A percentile compares a stretch with the other conserved stretches of the same genome.
These are phyloP conservation scores for Cantharis flavilabris DNA, from an alignment of 2,888 invertebrate species.

Conservation along the genomic window DNA sequence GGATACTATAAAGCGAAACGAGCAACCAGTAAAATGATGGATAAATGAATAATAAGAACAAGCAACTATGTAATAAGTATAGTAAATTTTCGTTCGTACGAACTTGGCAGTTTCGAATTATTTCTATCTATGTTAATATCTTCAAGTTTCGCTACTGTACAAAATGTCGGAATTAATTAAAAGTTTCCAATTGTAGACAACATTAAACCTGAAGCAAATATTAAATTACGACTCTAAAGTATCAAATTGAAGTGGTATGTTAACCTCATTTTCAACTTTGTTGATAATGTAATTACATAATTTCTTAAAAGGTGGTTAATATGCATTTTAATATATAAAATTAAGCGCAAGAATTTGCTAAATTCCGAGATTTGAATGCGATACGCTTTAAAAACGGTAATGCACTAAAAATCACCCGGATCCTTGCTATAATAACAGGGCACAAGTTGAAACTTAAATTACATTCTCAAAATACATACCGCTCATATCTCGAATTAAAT, in stretches of 20 bases:
- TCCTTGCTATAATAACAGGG: slow-evolving; percentile 23
- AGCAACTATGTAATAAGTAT: background rate
- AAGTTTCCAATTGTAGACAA: background rate
- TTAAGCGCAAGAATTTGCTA: background rate
- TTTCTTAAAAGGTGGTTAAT: background rate
- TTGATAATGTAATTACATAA: background rate
- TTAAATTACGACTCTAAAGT: background rate
- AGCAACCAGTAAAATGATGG: background rate
- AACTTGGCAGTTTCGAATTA: background rate
- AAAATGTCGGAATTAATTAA: background rate
- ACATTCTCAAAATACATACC: background rate
- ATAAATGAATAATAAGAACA: background rate
- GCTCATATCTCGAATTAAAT: slow-evolving; percentile 12
- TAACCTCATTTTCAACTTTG: background rate
- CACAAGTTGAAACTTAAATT: slow-evolving; percentile 24
- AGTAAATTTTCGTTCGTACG: background rate
- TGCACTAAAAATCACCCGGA: slow-evolving; percentile 26
- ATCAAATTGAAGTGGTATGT: background rate
- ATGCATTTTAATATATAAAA: background rate
- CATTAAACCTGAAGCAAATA: background rate
- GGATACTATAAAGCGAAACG: background rate
- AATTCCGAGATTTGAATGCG: slow-evolving; percentile 12
- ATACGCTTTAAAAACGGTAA: slow-evolving; percentile 26
- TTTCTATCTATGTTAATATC: no score
- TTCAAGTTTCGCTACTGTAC: background rate